A percentile compares a stretch with the other conserved stretches of the same genome.
Conservation (phyloP, 2,113 vertebrate species). For the Myrmophylax atrothorax region DNA sequence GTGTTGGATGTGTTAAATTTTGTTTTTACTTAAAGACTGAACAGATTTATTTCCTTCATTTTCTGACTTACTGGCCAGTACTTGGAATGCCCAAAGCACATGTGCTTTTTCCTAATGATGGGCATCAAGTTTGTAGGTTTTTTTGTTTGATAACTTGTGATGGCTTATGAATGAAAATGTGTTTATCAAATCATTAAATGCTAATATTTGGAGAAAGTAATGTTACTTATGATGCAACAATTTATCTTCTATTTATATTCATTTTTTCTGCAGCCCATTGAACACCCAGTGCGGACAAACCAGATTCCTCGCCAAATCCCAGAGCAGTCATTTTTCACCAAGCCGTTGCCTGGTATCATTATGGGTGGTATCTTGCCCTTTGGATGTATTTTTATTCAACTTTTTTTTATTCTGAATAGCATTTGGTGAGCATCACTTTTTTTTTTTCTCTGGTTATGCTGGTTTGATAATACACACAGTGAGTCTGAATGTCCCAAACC, state of each 20-base stretch:
- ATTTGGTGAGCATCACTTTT: constrained; percentile 82
- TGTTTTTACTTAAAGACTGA: background rate
- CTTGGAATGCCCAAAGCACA: background rate
- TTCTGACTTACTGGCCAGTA: background rate
- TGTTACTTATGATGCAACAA: background rate
- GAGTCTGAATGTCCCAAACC: background rate
- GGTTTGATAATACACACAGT: background rate
- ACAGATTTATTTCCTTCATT: background rate
- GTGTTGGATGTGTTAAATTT: background rate
- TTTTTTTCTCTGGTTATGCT: background rate
- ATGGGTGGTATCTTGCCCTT: constrained; percentile 92
- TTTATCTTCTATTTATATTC: background rate
- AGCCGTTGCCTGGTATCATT: constrained; percentile 83
- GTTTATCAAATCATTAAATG: background rate
- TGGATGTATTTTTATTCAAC: constrained; percentile 92
- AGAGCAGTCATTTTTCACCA: constrained; percentile 87
- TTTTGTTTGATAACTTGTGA: background rate
- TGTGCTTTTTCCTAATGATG: background rate
- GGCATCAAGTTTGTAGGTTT: background rate
- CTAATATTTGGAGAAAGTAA: background rate
- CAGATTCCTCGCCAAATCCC: constrained; percentile 87
- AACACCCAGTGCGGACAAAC: constrained; percentile 87
- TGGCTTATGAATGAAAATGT: background rate
- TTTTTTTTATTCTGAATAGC: constrained; percentile 93
- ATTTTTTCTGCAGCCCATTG: constrained; percentile 77